Conservation (phyloP, 1,140 invertebrate species). For the Diabrotica undecimpunctata region DNA sequence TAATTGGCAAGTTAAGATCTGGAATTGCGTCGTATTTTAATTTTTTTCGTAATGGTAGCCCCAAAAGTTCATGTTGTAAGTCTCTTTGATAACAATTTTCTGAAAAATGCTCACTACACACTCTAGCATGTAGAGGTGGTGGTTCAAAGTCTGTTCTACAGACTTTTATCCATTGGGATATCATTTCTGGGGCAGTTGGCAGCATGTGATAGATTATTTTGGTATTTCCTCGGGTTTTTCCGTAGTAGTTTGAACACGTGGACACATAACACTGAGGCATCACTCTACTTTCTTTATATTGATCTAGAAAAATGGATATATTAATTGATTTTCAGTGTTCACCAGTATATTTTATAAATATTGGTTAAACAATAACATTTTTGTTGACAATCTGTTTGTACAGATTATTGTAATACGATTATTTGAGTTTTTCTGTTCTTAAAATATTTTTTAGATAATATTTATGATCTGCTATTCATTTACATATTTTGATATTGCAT, state of each 20-base stretch:
- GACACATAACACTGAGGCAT: constrained; percentile 57
- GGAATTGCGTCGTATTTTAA: constrained; percentile 52
- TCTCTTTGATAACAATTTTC: constrained; percentile 53
- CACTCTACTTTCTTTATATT: neutral
- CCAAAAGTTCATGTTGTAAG: constrained; percentile 54
- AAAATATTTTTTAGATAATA: too few species aligned
- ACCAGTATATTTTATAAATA: too few species aligned
- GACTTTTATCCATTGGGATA: constrained; percentile 49
- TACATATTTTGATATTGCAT: too few species aligned
- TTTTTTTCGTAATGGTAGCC: constrained; percentile 51
- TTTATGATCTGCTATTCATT: too few species aligned
- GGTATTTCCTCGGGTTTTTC: constrained; percentile 50
- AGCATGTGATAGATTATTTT: constrained; percentile 55
- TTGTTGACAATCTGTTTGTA: too few species aligned
- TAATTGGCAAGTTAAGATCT: constrained; percentile 50
- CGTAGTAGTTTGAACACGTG: constrained; percentile 54
- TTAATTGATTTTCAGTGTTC: neutral
- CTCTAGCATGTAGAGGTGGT: constrained; percentile 50
- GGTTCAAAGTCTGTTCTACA: constrained; percentile 29
- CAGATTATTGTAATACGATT: too few species aligned
- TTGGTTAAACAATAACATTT: too few species aligned
- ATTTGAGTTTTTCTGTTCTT: too few species aligned
- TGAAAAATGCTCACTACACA: constrained; percentile 55
- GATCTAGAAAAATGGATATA: neutral
- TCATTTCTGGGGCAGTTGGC: constrained; percentile 50